Percentiles rank a stretch among this genome's conserved stretches.
Conservation (phyloP, 2,888 invertebrate species). For the Coremacera marginata region DNA sequence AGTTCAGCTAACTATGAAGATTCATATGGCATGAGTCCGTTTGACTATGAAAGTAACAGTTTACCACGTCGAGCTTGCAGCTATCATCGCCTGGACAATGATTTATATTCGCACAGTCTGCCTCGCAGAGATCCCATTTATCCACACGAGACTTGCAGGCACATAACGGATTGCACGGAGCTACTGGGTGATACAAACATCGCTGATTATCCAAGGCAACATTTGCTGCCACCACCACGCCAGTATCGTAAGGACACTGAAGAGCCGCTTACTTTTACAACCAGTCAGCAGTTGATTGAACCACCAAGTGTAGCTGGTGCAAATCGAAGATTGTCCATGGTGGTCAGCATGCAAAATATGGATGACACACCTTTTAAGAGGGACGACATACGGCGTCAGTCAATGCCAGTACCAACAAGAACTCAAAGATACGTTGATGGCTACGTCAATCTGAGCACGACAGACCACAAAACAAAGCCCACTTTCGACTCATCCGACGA, state of each 20-base stretch:
- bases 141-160: constrained; percentile 64
- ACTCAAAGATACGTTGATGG: constrained; percentile 61
- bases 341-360: constrained; percentile 46
- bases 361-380: constrained; percentile 57
- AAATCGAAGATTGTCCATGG: constrained; percentile 60
- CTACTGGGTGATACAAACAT: constrained; percentile 57
- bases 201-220: constrained; percentile 59
- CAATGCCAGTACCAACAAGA: constrained; percentile 63
- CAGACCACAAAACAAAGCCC: constrained; percentile 25
- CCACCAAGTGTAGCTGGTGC: constrained; percentile 24
- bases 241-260: constrained; percentile 59
- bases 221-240: constrained; percentile 57
- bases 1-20: constrained; percentile 14
- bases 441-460: constrained; percentile 52
- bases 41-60: constrained; percentile 68
- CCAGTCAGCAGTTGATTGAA: constrained; percentile 23
- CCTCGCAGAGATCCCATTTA: constrained; percentile 64
- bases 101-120: constrained; percentile 66
- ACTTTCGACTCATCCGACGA: constrained; percentile 70
- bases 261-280: constrained; percentile 38
- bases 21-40: constrained; percentile 41
- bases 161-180: constrained; percentile 67
- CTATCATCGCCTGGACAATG: constrained; percentile 65
- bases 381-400: constrained; percentile 61
- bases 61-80: constrained; percentile 66